Percentiles rank a stretch among this genome's conserved stretches.
Conservation (phyloP, 2,113 vertebrate genomes). For the Chrysemys picta region DNA sequence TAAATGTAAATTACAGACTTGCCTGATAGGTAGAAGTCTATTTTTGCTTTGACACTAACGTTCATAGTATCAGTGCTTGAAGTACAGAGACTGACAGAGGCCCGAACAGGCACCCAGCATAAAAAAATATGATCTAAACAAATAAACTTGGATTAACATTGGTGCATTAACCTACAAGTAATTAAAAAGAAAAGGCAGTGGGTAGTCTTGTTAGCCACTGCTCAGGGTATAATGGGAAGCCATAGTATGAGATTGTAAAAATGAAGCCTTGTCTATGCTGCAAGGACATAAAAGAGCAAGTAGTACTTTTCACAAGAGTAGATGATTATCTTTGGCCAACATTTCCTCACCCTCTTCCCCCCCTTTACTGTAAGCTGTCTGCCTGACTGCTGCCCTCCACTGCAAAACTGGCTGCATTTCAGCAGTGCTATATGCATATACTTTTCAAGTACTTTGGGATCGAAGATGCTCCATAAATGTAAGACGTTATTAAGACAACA, state of each 20-base stretch:
- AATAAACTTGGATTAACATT: not conserved
- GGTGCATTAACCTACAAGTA: conserved; percentile 68
- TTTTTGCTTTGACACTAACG: conserved; percentile 65
- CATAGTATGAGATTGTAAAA: conserved; percentile 43
- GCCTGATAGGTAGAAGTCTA: conserved; percentile 66
- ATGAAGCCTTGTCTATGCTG: conserved; percentile 41
- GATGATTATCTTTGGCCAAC: conserved; percentile 49
- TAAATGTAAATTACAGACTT: conserved; percentile 78
- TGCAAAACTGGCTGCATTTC: not conserved
- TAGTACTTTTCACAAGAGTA: conserved; percentile 40
- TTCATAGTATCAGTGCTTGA: conserved; percentile 50
- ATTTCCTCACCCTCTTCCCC: conserved; percentile 11
- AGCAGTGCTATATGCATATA: not conserved
- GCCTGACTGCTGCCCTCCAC: not conserved
- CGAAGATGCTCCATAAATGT: not conserved
- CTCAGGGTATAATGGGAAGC: conserved; percentile 20
- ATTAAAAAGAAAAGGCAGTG: conserved; percentile 60
- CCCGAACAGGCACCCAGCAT: conserved; percentile 10
- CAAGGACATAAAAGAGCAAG: conserved; percentile 42
- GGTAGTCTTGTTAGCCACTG: conserved; percentile 25
- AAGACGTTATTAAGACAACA: not conserved
- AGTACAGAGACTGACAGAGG: not conserved
- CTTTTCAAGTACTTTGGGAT: not conserved
- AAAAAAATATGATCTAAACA: conserved; percentile 18
- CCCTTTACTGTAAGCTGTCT: conserved; percentile 16